phyloP scores from a whole-genome alignment of 2,888 invertebrate species.

The Scaptomyza parva region DNA sequence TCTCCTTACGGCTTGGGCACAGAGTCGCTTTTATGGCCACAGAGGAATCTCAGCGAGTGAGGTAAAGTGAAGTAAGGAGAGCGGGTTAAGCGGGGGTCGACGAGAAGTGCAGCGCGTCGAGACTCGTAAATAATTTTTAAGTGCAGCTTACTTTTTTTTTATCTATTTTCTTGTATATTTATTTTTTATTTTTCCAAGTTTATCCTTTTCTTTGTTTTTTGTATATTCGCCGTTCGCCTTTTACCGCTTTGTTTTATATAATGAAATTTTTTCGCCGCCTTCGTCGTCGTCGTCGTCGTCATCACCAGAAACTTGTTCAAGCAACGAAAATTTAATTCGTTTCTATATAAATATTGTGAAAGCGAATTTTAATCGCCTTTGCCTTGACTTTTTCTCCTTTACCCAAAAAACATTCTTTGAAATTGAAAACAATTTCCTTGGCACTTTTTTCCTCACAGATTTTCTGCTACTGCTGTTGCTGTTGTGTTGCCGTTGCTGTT shows the following conservation, averaged over 20 bases:
- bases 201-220: conserved; percentile 22
- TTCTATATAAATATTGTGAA: conserved; percentile 78
- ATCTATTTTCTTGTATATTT: conserved; percentile 43
- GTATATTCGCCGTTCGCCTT: conserved; percentile 25
- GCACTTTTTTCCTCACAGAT: conserved; percentile 42
- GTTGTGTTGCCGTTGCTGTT: conserved; percentile 2
- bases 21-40: conserved; percentile 64
- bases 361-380: conserved; percentile 74
- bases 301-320: conserved; percentile 58
- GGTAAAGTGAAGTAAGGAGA: neutral
- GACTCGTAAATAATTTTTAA: conserved; percentile 75
- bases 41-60: conserved; percentile 41
- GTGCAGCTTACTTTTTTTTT: conserved; percentile 68
- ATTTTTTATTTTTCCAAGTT: conserved; percentile 23
- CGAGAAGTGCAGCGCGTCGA: neutral
- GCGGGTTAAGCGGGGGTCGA: neutral
- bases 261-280: conserved; percentile 73
- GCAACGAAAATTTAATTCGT: conserved; percentile 74
- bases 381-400: conserved; percentile 53
- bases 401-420: conserved; percentile 58
- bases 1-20: conserved; percentile 15
- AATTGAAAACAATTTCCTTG: conserved; percentile 79
- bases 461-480: conserved; percentile 24
- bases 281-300: conserved; percentile 18
- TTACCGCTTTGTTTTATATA: conserved; percentile 68